Percentiles rank a stretch among this genome's conserved stretches.
phyloP scores from a whole-genome alignment of 23 tunicate species.

The Ascidia mentula region DNA sequence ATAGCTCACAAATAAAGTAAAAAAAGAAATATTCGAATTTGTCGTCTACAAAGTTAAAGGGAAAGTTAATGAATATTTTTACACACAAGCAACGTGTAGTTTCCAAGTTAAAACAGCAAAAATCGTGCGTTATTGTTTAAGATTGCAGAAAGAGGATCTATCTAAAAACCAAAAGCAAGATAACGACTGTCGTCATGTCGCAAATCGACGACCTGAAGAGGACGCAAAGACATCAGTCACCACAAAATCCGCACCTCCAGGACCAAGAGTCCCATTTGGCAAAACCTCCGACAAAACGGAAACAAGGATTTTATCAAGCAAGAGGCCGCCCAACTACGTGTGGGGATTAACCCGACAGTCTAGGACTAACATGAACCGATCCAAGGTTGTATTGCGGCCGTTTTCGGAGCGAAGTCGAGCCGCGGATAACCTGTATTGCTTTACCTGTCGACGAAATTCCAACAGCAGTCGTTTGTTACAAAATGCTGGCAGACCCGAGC shows the following conservation, averaged over 20 bases:
- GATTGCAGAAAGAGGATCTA: too few relatives aligned
- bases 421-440: background rate
- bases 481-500: conserved; percentile 8
- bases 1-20: too few relatives aligned
- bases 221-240: too few relatives aligned
- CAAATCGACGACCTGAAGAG: too few relatives aligned
- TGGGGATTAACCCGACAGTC: background rate
- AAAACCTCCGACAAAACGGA: background rate
- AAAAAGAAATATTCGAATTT: too few relatives aligned
- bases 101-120: too few relatives aligned
- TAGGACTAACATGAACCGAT: background rate
- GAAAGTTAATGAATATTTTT: too few relatives aligned
- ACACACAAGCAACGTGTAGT: too few relatives aligned
- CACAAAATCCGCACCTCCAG: background rate
- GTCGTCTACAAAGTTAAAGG: too few relatives aligned
- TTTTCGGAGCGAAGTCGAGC: conserved; percentile 24
- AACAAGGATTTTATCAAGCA: background rate
- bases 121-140: too few relatives aligned
- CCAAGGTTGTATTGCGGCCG: conserved; percentile 14
- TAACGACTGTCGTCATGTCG: too few relatives aligned
- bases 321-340: background rate
- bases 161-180: too few relatives aligned
- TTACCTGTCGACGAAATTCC: conserved; percentile 3
- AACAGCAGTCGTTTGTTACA: background rate
- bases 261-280: background rate